Evolutionary conservation across 1,140 invertebrate species (phyloP).

Genomic region (Bombus haemorrhoidalis): DNA sequence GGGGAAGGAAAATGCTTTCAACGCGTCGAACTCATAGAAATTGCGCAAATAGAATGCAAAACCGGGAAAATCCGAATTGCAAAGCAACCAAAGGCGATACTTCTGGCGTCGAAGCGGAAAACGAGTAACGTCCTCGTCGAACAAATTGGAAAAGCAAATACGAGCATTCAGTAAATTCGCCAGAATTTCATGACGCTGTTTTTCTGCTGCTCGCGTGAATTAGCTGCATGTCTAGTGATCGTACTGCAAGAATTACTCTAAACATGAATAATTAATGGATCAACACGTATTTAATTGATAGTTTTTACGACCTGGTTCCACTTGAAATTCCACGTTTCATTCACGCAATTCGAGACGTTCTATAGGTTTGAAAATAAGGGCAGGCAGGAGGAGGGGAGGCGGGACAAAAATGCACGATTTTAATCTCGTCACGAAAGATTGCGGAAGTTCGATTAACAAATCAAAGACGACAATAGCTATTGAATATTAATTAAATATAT

Average conservation of each 20-base stretch:
- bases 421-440: neutral
- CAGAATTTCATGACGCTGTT: conserved; percentile 12
- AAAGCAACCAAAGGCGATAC: conserved; percentile 53
- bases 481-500: conserved; percentile 4
- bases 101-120: conserved; percentile 46
- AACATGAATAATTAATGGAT: neutral
- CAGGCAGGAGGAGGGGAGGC: neutral
- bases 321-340: neutral
- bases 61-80: conserved; percentile 60
- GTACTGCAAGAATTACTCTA: neutral
- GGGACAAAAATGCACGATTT: no score
- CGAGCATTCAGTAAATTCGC: conserved; percentile 43
- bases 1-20: neutral
- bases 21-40: neutral
- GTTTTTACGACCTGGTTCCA: neutral
- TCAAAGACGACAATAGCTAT: neutral
- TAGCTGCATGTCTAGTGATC: conserved; percentile 1
- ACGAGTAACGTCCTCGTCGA: conserved; percentile 24
- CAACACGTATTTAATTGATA: neutral
- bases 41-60: conserved; percentile 40
- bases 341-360: neutral
- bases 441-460: neutral
- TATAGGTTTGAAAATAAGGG: neutral
- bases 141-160: conserved; percentile 60
- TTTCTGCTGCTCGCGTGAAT: conserved; percentile 28